Evolutionary conservation across 2,797 vertebrate genomes (phyloP).

Genomic region (Columba guinea): DNA sequence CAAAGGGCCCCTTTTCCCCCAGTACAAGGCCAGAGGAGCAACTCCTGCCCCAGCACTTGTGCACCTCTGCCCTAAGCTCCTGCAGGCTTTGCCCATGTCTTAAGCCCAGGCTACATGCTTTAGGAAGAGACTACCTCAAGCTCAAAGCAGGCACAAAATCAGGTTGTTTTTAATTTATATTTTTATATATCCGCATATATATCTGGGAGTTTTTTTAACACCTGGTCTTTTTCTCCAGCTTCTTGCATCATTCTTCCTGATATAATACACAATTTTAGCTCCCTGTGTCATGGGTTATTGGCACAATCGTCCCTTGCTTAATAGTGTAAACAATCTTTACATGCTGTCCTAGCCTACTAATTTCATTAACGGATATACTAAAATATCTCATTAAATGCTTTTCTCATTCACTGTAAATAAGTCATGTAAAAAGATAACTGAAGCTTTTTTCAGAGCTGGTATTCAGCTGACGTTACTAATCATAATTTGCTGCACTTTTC

Average conservation of each 20-base stretch:
- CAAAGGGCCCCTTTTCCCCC: neutral
- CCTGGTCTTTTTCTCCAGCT: neutral
- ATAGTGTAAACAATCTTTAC: neutral
- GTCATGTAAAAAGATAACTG: neutral
- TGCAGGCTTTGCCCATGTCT: accelerated
- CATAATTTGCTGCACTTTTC: conserved; percentile 7
- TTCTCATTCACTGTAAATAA: neutral
- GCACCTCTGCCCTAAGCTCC: neutral
- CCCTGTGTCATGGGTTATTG: neutral
- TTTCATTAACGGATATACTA: neutral
- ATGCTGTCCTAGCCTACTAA: neutral
- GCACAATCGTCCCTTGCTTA: neutral
- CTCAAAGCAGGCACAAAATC: neutral
- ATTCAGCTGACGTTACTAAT: conserved; percentile 1
- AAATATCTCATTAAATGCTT: neutral
- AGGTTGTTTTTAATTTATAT: neutral
- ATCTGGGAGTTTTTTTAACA: neutral
- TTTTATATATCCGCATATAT: too few relatives aligned
- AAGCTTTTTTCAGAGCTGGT: neutral
- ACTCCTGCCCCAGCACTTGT: neutral
- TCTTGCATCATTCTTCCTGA: neutral
- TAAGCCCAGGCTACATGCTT: neutral
- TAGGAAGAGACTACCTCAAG: neutral
- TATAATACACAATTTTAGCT: neutral
- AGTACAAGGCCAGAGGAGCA: neutral